A percentile compares a stretch with the other conserved stretches of the same genome.
phyloP scores from a whole-genome alignment of 1,140 invertebrate species.

The Dendroctonus ponderosae region DNA sequence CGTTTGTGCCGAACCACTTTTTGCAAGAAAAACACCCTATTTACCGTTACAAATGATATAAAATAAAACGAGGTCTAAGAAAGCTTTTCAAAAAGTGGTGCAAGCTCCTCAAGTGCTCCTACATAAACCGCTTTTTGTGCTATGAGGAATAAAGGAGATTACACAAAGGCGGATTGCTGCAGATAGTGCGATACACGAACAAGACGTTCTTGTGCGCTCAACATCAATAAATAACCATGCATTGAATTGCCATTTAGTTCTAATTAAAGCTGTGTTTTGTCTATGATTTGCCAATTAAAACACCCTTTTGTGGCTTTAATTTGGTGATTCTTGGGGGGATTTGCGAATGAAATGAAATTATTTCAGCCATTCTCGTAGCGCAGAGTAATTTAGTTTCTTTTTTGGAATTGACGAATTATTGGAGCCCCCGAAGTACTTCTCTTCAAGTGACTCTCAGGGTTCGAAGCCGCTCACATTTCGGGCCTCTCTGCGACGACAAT shows the following conservation, averaged over 20 bases:
- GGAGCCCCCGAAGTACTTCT: slow-evolving; percentile 30
- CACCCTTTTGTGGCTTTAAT: too few species aligned
- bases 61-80: slow-evolving; percentile 9
- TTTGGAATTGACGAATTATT: slow-evolving; percentile 24
- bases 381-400: too few species aligned
- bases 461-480: slow-evolving; percentile 24
- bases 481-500: slow-evolving; percentile 20
- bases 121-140: slow-evolving; percentile 12
- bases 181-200: neutral
- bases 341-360: too few species aligned
- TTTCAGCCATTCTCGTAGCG: too few species aligned
- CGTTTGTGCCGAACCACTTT: too few species aligned
- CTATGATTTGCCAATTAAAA: too few species aligned
- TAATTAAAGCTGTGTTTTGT: too few species aligned
- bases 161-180: slow-evolving; percentile 4
- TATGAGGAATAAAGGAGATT: slow-evolving; percentile 12
- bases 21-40: slow-evolving; percentile 6
- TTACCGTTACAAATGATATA: slow-evolving; percentile 14
- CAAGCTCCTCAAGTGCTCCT: slow-evolving; percentile 8
- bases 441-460: slow-evolving; percentile 32
- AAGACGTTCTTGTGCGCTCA: neutral
- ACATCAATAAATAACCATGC: too few species aligned
- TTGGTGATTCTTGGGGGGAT: too few species aligned
- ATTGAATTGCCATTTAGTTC: too few species aligned
- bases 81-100: slow-evolving; percentile 13